Evolutionary conservation across 2,888 invertebrate genomes (phyloP).

Genomic region (Tanytarsus gracilentus): DNA sequence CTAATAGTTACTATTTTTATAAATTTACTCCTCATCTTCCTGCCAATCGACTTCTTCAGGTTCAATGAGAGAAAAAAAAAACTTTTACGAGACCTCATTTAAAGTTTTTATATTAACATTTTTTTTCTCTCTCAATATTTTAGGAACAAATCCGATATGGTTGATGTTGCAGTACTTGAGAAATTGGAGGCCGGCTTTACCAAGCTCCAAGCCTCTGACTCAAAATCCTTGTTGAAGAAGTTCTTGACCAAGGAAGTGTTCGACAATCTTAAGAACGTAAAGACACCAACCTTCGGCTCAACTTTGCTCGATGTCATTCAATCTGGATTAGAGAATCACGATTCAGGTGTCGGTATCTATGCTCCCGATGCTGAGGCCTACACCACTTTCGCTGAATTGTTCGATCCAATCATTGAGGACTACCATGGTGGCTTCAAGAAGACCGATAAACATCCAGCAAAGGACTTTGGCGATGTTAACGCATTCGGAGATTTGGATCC

Average conservation of each 20-base stretch:
- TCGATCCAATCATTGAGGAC: conserved; percentile 96
- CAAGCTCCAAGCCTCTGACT: conserved; percentile 80
- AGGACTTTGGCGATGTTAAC: conserved; percentile 89
- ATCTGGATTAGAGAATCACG: conserved; percentile 84
- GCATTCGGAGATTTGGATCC: conserved; percentile 89
- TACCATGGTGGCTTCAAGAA: conserved; percentile 94
- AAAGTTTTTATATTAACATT: not conserved
- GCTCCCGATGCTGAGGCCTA: conserved; percentile 96
- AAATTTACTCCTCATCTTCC: not conserved
- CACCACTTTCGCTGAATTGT: conserved; percentile 81
- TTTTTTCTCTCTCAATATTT: conserved; percentile 38
- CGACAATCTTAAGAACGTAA: conserved; percentile 84
- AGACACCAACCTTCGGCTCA: conserved; percentile 82
- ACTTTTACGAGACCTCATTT: no score
- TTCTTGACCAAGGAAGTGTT: conserved; percentile 85
- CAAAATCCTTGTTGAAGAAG: conserved; percentile 94
- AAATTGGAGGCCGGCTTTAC: conserved; percentile 86
- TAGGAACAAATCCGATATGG: conserved; percentile 68
- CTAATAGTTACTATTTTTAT: conserved; percentile 13
- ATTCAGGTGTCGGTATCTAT: conserved; percentile 94
- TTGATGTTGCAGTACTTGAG: conserved; percentile 82
- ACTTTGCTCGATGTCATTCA: conserved; percentile 49
- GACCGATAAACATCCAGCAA: conserved; percentile 86
- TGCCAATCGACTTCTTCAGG: conserved; percentile 4
- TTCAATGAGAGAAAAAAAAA: no score